Evolutionary conservation across 2,888 invertebrate genomes (phyloP), one percentile per base, ranked within the genome.

Genomic region (Epiblema foenella): DNA sequence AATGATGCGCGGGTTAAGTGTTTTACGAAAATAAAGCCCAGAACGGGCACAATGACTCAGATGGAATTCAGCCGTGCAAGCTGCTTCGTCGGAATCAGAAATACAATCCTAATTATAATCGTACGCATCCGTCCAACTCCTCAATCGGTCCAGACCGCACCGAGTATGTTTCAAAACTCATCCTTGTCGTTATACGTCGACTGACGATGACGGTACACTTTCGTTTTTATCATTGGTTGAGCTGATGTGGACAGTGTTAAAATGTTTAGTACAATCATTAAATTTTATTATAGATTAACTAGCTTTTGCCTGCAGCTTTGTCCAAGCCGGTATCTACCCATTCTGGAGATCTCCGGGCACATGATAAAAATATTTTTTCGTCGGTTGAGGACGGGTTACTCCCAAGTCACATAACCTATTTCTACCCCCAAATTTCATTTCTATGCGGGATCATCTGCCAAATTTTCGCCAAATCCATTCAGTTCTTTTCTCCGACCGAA

Each of bases 81-180:
- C 90, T 84, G 91, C 89, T 88, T 91, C 91, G 91, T 89, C 89
- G 91, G 90, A 91, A 93, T 93, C 93, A 93, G 93, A 93, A 93
- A 93, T 93, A 93, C 93, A 92, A 90, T 91, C 93, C 93, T 93
- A 93, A 93, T 93, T 93, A 93, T 93, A 93, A 93, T 93, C 92
- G 87, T 86, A 90, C 90, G 91, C 92, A 93, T 93, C 93, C 93
- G 92, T 90, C 91, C 87, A 88, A 85, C 88, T 88, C 89, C 90
- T 89, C 90, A 88, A 91, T 90, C 90, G 89, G 85, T 85, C 86
- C 89, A 88, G 85, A 87, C 86, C 87, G 88, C 80, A 81, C 82
- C 79, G 78, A 79, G 82, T 69, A 77, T 77, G 77, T 79, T 81
- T 76, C 79, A 79, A 78, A 76, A 77, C 81, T 81, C 80, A 78